Evolutionary conservation across 2,797 vertebrate species (phyloP), one percentile per base, ranked within the genome.

Genomic region (Clamator glandarius): DNA sequence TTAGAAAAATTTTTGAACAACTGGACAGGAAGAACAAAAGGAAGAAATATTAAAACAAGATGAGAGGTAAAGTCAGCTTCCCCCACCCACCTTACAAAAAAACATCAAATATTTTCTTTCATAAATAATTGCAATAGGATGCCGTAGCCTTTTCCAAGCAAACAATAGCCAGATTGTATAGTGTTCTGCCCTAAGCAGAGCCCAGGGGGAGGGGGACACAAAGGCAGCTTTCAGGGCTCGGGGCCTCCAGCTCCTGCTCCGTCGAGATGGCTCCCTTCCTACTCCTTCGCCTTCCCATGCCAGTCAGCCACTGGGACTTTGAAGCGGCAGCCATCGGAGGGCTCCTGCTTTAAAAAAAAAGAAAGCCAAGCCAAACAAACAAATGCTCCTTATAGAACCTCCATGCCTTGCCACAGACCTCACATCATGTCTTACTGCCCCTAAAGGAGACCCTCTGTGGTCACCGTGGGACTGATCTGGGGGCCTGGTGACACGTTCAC

Each of bases 91-190:
- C 92, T 96, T 96, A 95, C 97, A 96, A 94, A 96, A 97, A 97
- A 98, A 98, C 96, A 98, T 98, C 97, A 98, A 98, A 98, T 98
- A 98, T 97, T 98, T 98, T 98, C 98, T 98, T 98, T 98, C 98
- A 98, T 97, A 99, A 99, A 98, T 98, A 98, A 99, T 98, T 98
- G 98, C 98, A 98, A 98, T 98, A 98, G 97, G 98, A 99, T 98
- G 98, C 98, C 85, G 73, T 96, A 91, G 97, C 98, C 97, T 97
- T 97, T 64, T 97, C 97, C 97, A 97, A 98, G 98, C 97, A 98
- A 98, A 99, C 98, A 99, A 99, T 98, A 97, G 97, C 59, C 76
- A 90, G 97, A 98, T 98, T 99, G 98, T 99, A 97, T 96, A 92
- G 97, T 92, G 96, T 97, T 92, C 95, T 98, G 98, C 98, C 98